Conservation (phyloP, 2,797 vertebrate species). For the Lacerta bilineata region DNA sequence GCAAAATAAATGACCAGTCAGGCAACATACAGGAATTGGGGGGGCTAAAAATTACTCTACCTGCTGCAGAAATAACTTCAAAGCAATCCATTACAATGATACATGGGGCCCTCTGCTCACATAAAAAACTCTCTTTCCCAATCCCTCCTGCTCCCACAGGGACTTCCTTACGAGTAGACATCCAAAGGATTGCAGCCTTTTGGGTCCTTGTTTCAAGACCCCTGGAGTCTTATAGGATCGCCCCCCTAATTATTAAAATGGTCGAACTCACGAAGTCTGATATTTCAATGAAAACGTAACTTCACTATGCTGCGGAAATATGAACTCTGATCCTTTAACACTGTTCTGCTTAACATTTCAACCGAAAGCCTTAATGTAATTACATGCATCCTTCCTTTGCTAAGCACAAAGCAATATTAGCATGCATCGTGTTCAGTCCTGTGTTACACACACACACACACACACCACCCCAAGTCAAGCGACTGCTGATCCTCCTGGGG, state of each 20-base stretch:
- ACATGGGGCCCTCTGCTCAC: not conserved
- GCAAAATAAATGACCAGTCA: too few relatives aligned
- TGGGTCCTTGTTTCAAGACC: not conserved
- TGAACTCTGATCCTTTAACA: slow-evolving; percentile 64
- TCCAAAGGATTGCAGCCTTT: too few relatives aligned
- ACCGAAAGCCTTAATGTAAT: slow-evolving; percentile 69
- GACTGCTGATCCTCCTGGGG: slow-evolving; percentile 52
- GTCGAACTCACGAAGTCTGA: slow-evolving; percentile 56
- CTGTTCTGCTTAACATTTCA: slow-evolving; percentile 64
- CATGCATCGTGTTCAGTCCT: slow-evolving; percentile 56
- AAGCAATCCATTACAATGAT: too few relatives aligned
- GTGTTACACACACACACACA: slow-evolving; percentile 26
- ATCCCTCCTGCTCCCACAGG: not conserved
- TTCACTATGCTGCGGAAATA: slow-evolving; percentile 64
- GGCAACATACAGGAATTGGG: too few relatives aligned
- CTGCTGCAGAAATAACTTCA: too few relatives aligned
- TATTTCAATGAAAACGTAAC: slow-evolving; percentile 65
- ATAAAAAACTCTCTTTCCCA: too few relatives aligned
- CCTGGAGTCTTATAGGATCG: not conserved
- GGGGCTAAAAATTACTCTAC: too few relatives aligned
- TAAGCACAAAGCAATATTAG: slow-evolving; percentile 66
- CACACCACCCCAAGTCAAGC: slow-evolving; percentile 34
- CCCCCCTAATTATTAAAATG: slow-evolving; percentile 61
- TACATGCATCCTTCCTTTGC: slow-evolving; percentile 65
- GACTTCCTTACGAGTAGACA: not conserved